These are phyloP conservation scores for Crepidodera aurea DNA, from an alignment of 2,888 invertebrate genomes.

Conservation along the genomic window DNA sequence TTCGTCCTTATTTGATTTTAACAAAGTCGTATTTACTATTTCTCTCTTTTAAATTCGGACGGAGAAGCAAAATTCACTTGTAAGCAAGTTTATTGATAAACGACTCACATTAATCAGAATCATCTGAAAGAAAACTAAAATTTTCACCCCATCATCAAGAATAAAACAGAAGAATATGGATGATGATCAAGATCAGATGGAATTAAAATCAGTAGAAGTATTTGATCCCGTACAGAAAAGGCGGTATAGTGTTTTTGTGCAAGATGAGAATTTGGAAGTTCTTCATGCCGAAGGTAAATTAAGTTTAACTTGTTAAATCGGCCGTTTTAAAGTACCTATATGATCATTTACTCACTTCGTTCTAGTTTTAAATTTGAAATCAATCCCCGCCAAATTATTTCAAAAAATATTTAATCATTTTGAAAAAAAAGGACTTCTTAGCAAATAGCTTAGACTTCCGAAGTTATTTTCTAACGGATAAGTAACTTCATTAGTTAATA, in stretches of 20 bases:
- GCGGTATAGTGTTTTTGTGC: constrained; percentile 21
- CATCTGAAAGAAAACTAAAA: constrained; percentile 15
- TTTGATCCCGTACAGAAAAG: constrained; percentile 24
- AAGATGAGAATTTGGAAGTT: constrained; percentile 10
- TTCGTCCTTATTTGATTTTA: background rate
- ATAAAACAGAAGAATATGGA: constrained; percentile 26
- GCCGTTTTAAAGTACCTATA: background rate
- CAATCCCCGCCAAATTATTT: background rate
- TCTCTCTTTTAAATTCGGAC: background rate
- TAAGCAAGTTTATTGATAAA: background rate
- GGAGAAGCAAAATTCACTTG: background rate
- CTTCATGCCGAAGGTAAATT: constrained; percentile 10
- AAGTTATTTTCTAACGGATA: too few relatives aligned
- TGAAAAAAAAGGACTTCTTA: too few relatives aligned
- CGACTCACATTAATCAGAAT: constrained; percentile 9
- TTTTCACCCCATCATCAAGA: constrained; percentile 5
- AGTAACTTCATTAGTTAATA: too few relatives aligned
- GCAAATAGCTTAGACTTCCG: too few relatives aligned
- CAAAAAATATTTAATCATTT: too few relatives aligned
- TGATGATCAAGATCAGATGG: constrained; percentile 35
- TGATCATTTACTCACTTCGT: background rate
- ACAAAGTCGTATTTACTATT: background rate
- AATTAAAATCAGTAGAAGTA: constrained; percentile 29
- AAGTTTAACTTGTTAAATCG: background rate
- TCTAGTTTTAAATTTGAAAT: constrained; percentile 2